A percentile compares a stretch with the other conserved stretches of the same genome.
Conservation (phyloP, 2,113 vertebrate species). For the Emberiza fucata region DNA sequence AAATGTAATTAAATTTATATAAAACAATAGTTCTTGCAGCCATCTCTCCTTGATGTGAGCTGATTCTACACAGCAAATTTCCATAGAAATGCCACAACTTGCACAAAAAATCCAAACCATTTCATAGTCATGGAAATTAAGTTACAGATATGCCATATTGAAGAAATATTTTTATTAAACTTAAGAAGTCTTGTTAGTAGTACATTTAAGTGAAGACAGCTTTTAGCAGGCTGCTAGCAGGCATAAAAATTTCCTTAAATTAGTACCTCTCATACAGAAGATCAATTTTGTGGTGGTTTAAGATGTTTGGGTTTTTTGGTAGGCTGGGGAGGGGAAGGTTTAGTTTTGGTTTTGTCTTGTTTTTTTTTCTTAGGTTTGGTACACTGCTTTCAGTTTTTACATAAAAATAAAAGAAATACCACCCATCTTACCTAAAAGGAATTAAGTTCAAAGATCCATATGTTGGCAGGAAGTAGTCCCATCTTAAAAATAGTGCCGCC, state of each 20-base stretch:
- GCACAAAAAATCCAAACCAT: neutral
- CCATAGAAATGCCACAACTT: neutral
- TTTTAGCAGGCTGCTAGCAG: neutral
- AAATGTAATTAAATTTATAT: neutral
- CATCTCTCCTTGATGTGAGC: neutral
- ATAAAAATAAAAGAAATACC: neutral
- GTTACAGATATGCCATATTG: neutral
- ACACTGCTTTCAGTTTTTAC: neutral
- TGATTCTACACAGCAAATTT: neutral
- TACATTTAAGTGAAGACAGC: neutral
- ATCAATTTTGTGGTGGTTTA: neutral
- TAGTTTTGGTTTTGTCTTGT: rapidly evolving
- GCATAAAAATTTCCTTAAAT: neutral
- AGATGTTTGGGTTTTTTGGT: neutral
- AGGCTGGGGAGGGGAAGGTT: rapidly evolving
- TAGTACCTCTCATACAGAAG: neutral
- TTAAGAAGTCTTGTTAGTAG: neutral
- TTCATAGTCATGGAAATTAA: neutral
- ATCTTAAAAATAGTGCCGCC: neutral
- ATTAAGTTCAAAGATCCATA: neutral
- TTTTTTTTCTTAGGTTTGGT: neutral
- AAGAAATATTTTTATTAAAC: neutral
- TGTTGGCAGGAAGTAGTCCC: neutral
- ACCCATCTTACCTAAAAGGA: neutral
- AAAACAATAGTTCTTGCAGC: neutral